Conservation (phyloP, 2,888 invertebrate genomes). For the Psylliodes chrysocephalus region DNA sequence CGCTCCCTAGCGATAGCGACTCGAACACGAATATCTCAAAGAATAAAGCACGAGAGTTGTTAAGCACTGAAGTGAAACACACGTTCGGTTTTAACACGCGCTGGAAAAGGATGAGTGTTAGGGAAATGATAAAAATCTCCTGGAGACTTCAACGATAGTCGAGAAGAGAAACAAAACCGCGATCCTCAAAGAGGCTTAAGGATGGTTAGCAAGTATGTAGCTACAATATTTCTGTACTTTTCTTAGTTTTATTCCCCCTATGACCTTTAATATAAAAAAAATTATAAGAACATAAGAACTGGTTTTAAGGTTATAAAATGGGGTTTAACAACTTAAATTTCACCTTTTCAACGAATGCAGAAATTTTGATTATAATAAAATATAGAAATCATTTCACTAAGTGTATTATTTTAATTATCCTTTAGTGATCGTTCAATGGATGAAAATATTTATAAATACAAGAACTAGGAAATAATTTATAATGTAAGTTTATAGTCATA, state of each 20-base stretch:
- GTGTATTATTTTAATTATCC: too few relatives aligned
- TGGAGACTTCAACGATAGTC: conserved; percentile 46
- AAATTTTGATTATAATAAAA: too few relatives aligned
- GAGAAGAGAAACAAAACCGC: conserved; percentile 45
- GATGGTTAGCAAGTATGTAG: conserved; percentile 5
- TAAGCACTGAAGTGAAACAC: conserved; percentile 41
- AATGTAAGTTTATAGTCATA: too few relatives aligned
- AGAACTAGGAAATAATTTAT: too few relatives aligned
- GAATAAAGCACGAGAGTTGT: conserved; percentile 55
- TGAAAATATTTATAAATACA: too few relatives aligned
- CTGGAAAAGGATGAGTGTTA: conserved; percentile 34
- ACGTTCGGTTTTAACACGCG: conserved; percentile 27
- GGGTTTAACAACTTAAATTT: too few relatives aligned
- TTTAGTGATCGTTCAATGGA: too few relatives aligned
- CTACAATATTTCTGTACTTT: not conserved
- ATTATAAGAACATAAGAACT: not conserved
- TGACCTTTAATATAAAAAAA: not conserved
- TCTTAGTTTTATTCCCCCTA: not conserved
- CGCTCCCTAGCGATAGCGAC: conserved; percentile 46
- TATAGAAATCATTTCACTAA: too few relatives aligned
- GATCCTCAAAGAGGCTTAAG: not conserved
- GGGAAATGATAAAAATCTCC: conserved; percentile 39
- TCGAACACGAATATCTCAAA: conserved; percentile 51
- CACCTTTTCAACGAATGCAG: too few relatives aligned
- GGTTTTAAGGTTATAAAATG: not conserved